Evolutionary conservation across 1,140 invertebrate species (phyloP), one percentile per base, ranked within the genome.

Genomic region (Lepidurus arcticus): DNA sequence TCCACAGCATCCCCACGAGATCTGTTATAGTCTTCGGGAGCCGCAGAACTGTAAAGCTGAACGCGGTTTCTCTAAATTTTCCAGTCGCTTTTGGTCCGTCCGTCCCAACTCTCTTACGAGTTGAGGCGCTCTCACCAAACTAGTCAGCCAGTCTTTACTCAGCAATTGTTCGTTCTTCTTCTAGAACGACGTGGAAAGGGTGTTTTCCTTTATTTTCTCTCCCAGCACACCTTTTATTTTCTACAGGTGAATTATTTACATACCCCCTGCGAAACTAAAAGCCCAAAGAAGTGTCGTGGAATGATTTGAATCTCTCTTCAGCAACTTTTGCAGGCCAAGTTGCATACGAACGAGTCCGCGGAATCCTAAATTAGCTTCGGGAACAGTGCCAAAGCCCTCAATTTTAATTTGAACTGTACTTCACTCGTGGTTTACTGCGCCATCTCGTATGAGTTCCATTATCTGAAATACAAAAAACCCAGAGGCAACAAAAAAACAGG

Each of bases 31-130:
- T 65, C 6, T 65, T 65, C 16, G 53, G 53, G 53, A 65, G 53
- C 6, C 53, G 34, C 34, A 34, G 53, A 65, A 21, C 53, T 21
- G 53, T 65, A 65, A 65, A 65, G 53, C 53, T 65, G 16, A 65
- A 65, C 53, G 53, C 21, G 53, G 53, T 65, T 65, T 65, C 53
- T 21, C 53, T 65, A 13, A 13, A 65, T 65, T 65, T 65, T 65
- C 53, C 53, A 65, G 53, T 65, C 53, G 53, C 53, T 65, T 65
- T 65, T 16, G 53, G 53, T 65, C 53, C 53, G 53, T 65, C 53
- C 53, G 53, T 21, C 21, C 53, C 53, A 4, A 65, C 53, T 65
- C 47, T 65, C 53, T 65, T 16, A 34, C 3, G 53, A 21, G 53
- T 65, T 65, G 53, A 16, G 53, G 53, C 16, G 13, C 53, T 65